Percentiles rank a stretch among this genome's conserved stretches.
These are phyloP conservation scores for Lepidocyrtoides sp. DNA, from an alignment of 2,888 invertebrate species.

Conservation along the genomic window DNA sequence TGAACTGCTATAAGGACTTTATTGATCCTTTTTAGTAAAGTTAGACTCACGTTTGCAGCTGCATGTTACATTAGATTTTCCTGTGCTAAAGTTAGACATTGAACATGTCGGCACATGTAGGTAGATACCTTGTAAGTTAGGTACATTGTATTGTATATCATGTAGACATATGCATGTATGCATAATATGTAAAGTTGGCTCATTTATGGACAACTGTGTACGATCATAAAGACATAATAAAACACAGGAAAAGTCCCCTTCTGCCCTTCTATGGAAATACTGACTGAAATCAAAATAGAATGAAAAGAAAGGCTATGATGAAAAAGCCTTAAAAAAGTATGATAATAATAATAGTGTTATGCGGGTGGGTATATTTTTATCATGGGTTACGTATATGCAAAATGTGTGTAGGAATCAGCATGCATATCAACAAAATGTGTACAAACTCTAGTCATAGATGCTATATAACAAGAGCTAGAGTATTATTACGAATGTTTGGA, in stretches of 20 bases:
- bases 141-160: too few relatives aligned
- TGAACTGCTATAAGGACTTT: conserved; percentile 61
- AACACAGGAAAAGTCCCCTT: conserved; percentile 1
- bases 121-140: too few relatives aligned
- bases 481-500: conserved; percentile 6
- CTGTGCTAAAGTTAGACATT: background rate
- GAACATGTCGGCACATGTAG: background rate
- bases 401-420: background rate
- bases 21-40: conserved; percentile 56
- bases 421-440: too few relatives aligned
- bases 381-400: background rate
- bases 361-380: too few relatives aligned
- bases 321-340: too few relatives aligned
- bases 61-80: background rate
- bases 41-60: conserved; percentile 7
- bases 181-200: background rate
- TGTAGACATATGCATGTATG: background rate
- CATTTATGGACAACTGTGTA: background rate
- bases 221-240: background rate
- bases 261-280: conserved; percentile 50
- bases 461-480: too few relatives aligned
- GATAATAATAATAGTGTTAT: too few relatives aligned
- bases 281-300: background rate
- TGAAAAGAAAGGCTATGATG: background rate
- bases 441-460: too few relatives aligned